These are phyloP conservation scores for Albula glossodonta DNA, from an alignment of 2,113 vertebrate genomes.

Conservation along the genomic window DNA sequence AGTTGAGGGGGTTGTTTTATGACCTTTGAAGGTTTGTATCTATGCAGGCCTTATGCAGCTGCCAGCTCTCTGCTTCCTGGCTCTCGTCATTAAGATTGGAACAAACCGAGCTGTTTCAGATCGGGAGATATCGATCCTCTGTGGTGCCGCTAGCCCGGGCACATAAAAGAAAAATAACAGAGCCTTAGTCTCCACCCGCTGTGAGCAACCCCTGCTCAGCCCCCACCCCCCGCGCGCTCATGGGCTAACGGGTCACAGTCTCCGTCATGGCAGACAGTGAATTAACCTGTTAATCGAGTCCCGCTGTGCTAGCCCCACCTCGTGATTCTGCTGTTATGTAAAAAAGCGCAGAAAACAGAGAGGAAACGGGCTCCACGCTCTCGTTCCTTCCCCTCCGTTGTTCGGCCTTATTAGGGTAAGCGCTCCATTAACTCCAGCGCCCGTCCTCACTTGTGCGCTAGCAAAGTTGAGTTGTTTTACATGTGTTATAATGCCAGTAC, in stretches of 20 bases:
- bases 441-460: background rate
- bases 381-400: background rate
- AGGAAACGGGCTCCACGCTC: background rate
- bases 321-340: background rate
- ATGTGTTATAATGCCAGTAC: background rate
- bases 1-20: background rate
- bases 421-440: background rate
- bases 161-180: background rate
- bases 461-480: background rate
- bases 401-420: background rate
- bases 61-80: background rate
- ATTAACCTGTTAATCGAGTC: constrained; percentile 1
- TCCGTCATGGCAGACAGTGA: background rate
- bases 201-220: background rate
- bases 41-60: background rate
- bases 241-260: background rate
- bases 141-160: background rate
- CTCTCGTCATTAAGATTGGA: background rate
- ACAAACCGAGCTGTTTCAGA: background rate
- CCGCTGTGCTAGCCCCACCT: background rate
- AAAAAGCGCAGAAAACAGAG: background rate
- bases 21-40: background rate
- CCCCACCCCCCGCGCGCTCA: background rate
- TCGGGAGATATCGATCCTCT: background rate
- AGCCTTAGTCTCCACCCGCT: background rate